Base-by-base conservation (phyloP, 1,140 invertebrate species). In the Babylonia areolata region DNA sequence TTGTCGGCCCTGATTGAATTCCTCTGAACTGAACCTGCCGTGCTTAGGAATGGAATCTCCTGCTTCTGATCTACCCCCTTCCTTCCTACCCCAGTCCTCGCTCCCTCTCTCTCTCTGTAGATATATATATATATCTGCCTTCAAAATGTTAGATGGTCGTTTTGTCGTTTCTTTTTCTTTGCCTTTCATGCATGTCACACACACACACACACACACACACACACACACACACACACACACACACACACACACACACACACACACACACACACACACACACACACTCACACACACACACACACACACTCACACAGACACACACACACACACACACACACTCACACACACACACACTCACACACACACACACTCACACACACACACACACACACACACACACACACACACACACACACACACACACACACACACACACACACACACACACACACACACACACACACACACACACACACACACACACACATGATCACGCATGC, bases 161-260 rank as follows among this genome's bases (percentile, higher is more conserved):
- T n/a, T n/a, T n/a, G n/a, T n/a, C n/a, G n/a, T n/a, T n/a, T n/a
- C n/a, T n/a, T n/a, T n/a, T n/a, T n/a, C n/a, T n/a, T n/a, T n/a
- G n/a, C n/a, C n/a, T n/a, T n/a, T n/a, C n/a, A 9, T 54, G 9
- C n/a, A n/a, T n/a, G n/a, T n/a, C n/a, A 64, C 58, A 64, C 58
- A 64, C 58, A 64, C 58, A 64, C 58, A 64, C 58, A 64, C 58
- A 64, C 58, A 64, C 58, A 64, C 58, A 73, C 71, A 73, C 71
- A 73, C 71, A 73, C 64, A 69, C 64, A 11, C 71, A 35, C 71
- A 37, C 71, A 35, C 71, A 35, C 71, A 35, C 71, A 35, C 31
- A 35, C 71, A 73, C 71, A 73, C 71, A 73, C 71, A 35, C 51
- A 81, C 79, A 81, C 40, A 58, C 40, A 81, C 51, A 81, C 75